A percentile compares a stretch with the other conserved stretches of the same genome.
These are phyloP conservation scores for Eupeodes luniger DNA, from an alignment of 2,888 invertebrate species.

Conservation along the genomic window DNA sequence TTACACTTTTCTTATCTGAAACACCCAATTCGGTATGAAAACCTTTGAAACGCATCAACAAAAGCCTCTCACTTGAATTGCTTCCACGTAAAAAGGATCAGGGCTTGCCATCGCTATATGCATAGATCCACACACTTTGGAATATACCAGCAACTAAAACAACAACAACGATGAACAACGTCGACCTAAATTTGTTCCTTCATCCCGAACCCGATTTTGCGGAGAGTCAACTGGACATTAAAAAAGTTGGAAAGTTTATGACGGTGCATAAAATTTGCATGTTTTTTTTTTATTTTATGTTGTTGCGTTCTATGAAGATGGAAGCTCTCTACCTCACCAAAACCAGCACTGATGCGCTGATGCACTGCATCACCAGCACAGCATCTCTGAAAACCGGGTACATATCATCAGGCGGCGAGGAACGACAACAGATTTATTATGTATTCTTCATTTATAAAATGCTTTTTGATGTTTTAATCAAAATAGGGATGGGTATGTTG, in stretches of 20 bases:
- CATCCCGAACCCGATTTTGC: neutral
- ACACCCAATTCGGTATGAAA: neutral
- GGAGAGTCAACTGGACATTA: slow-evolving; percentile 54
- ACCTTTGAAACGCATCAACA: slow-evolving; percentile 41
- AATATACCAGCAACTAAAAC: neutral
- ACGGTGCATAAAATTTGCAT: slow-evolving; percentile 77
- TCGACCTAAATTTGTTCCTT: slow-evolving; percentile 50
- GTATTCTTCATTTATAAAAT: slow-evolving; percentile 70
- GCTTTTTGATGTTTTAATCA: slow-evolving; percentile 76
- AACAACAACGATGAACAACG: slow-evolving; percentile 8
- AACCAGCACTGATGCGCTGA: neutral
- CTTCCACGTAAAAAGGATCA: slow-evolving; percentile 17
- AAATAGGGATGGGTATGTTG: slow-evolving; percentile 52
- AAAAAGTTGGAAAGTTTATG: slow-evolving; percentile 76
- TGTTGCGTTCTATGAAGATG: slow-evolving; percentile 30
- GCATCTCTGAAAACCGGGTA: neutral
- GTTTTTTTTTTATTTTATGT: slow-evolving; percentile 42
- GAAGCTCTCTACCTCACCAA: neutral
- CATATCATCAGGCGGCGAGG: neutral
- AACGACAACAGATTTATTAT: slow-evolving; percentile 72
- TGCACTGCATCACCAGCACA: neutral
- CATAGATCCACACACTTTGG: neutral
- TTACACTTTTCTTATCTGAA: too few relatives aligned
- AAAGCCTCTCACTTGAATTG: slow-evolving; percentile 29
- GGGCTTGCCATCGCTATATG: slow-evolving; percentile 12